Percentiles rank a stretch among this genome's conserved stretches.
Evolutionary conservation across 2,888 invertebrate genomes (phyloP).

Genomic region (Monochamus alternatus): DNA sequence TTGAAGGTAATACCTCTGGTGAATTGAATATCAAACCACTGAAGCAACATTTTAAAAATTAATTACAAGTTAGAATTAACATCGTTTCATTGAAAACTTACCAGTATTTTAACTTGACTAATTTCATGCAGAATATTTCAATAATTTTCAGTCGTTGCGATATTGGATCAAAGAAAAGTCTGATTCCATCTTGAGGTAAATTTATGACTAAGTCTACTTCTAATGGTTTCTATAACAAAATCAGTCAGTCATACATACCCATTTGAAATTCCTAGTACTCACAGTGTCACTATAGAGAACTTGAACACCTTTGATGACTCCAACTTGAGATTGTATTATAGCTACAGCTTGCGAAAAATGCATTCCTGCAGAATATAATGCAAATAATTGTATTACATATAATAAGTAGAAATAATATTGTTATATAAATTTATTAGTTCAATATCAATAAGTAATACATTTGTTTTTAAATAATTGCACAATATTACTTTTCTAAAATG

Average conservation of each 20-base stretch:
- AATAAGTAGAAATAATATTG: conserved; percentile 42
- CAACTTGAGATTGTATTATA: conserved; percentile 96
- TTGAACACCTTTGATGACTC: conserved; percentile 95
- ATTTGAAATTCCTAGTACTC: conserved; percentile 61
- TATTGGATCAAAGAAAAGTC: conserved; percentile 96
- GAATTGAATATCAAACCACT: conserved; percentile 91
- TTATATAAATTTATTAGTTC: not conserved
- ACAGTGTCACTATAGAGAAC: conserved; percentile 97
- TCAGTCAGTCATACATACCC: not conserved
- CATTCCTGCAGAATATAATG: conserved; percentile 82
- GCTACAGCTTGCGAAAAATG: conserved; percentile 98
- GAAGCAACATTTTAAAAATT: conserved; percentile 48
- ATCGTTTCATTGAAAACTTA: conserved; percentile 70
- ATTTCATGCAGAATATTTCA: conserved; percentile 97
- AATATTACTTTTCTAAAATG: too few relatives aligned
- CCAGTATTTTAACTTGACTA: conserved; percentile 98
- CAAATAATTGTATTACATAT: conserved; percentile 63
- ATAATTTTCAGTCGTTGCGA: conserved; percentile 96
- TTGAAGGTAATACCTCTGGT: conserved; percentile 95
- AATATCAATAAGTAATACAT: not conserved
- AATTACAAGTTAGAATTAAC: too few relatives aligned
- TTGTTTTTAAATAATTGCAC: too few relatives aligned
- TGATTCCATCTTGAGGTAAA: conserved; percentile 96
- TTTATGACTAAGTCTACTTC: conserved; percentile 96
- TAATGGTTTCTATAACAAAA: conserved; percentile 87